A percentile compares a stretch with the other conserved stretches of the same genome.
Evolutionary conservation across 2,888 invertebrate genomes (phyloP).

Genomic region (Rambutsinella grinnellia): DNA sequence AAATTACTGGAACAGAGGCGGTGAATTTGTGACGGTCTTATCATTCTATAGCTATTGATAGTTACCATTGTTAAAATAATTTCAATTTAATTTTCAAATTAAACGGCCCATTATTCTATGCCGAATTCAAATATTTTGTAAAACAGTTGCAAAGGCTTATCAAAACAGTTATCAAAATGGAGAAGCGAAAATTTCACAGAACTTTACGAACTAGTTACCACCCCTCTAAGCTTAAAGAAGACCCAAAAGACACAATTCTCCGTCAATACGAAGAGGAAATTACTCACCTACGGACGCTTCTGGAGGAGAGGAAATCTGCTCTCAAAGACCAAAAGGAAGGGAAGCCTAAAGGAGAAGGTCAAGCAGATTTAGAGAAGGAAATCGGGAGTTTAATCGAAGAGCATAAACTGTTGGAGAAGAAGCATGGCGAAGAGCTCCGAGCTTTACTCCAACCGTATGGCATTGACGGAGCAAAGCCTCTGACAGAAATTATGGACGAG

Average conservation of each 20-base stretch:
- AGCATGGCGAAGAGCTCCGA: conserved; percentile 46
- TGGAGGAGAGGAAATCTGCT: conserved; percentile 77
- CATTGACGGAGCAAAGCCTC: conserved; percentile 39
- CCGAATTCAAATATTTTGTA: too few species aligned
- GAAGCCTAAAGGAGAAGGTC: background rate
- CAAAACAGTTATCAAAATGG: too few species aligned
- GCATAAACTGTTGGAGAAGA: conserved; percentile 38
- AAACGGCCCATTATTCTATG: too few species aligned
- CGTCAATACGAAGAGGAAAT: conserved; percentile 98
- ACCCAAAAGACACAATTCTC: conserved; percentile 95
- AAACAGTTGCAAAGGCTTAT: too few species aligned
- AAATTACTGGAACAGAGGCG: too few species aligned
- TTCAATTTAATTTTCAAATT: too few species aligned
- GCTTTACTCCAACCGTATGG: conserved; percentile 59
- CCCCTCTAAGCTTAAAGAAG: too few species aligned
- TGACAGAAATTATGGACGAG: conserved; percentile 53
- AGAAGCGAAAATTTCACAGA: too few species aligned
- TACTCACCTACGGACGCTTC: conserved; percentile 87
- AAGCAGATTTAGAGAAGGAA: background rate
- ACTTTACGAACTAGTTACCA: too few species aligned
- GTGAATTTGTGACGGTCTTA: too few species aligned
- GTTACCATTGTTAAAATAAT: too few species aligned
- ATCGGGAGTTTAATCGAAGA: conserved; percentile 12
- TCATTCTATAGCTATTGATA: too few species aligned
- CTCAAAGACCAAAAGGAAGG: background rate